phyloP scores from a whole-genome alignment of 2,797 vertebrate species.

The Rhinella marina region DNA sequence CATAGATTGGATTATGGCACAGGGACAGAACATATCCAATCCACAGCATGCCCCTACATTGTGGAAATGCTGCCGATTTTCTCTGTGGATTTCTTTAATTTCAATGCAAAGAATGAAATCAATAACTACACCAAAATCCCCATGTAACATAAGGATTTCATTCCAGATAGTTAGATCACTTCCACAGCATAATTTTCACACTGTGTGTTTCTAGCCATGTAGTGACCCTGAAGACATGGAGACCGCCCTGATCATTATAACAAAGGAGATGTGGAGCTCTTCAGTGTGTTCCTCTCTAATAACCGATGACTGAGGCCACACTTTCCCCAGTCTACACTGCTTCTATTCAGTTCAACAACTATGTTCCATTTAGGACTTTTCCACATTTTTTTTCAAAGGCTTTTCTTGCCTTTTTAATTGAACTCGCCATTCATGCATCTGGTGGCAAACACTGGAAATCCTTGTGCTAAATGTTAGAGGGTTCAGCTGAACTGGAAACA shows the following conservation, averaged over 20 bases:
- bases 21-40: no score
- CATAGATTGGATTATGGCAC: no score
- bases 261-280: not conserved
- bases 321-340: not conserved
- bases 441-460: not conserved
- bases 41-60: no score
- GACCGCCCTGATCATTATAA: not conserved
- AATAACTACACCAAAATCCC: no score
- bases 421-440: slow-evolving; percentile 15
- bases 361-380: not conserved
- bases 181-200: no score
- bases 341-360: not conserved
- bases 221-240: not conserved
- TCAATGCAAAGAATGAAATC: no score
- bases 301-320: not conserved
- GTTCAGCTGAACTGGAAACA: slow-evolving; percentile 22
- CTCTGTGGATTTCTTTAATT: no score
- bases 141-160: no score
- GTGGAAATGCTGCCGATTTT: no score
- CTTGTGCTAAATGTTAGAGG: slow-evolving; percentile 1
- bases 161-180: no score
- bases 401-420: not conserved
- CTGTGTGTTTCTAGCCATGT: no score
- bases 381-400: not conserved
- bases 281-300: no score